These are phyloP conservation scores for Drosophila siamana DNA, from an alignment of 2,888 invertebrate genomes.

Conservation along the genomic window DNA sequence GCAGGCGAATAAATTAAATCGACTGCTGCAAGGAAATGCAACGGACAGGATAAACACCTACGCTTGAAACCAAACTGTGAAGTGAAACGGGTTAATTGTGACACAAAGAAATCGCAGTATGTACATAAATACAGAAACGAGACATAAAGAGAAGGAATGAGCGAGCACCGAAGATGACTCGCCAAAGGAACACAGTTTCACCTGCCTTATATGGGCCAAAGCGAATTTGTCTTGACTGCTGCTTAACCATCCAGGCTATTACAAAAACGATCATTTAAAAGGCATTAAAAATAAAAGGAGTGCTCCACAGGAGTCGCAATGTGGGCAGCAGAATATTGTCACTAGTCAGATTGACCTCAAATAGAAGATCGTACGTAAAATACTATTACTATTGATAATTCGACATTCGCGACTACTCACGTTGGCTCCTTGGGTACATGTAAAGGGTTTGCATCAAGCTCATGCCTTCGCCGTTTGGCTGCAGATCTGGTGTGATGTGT, in stretches of 20 bases:
- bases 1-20: constrained; percentile 67
- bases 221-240: constrained; percentile 57
- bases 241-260: constrained; percentile 32
- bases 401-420: constrained; percentile 73
- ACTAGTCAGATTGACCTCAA: neutral
- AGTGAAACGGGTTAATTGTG: constrained; percentile 71
- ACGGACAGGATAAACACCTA: constrained; percentile 57
- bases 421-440: constrained; percentile 84
- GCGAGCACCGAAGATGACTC: constrained; percentile 48
- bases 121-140: constrained; percentile 64
- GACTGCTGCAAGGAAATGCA: constrained; percentile 69
- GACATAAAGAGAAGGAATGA: constrained; percentile 24
- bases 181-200: constrained; percentile 59
- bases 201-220: constrained; percentile 63
- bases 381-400: neutral
- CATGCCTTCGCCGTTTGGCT: constrained; percentile 88
- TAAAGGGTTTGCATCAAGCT: constrained; percentile 86
- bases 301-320: constrained; percentile 45
- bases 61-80: constrained; percentile 21
- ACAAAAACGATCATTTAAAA: constrained; percentile 63
- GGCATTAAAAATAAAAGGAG: constrained; percentile 53
- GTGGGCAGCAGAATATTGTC: constrained; percentile 46
- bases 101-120: constrained; percentile 69
- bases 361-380: neutral
- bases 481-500: constrained; percentile 81